A percentile compares a stretch with the other conserved stretches of the same genome.
Conservation (phyloP, 2,113 vertebrate species). For the Laterallus jamaicensis region DNA sequence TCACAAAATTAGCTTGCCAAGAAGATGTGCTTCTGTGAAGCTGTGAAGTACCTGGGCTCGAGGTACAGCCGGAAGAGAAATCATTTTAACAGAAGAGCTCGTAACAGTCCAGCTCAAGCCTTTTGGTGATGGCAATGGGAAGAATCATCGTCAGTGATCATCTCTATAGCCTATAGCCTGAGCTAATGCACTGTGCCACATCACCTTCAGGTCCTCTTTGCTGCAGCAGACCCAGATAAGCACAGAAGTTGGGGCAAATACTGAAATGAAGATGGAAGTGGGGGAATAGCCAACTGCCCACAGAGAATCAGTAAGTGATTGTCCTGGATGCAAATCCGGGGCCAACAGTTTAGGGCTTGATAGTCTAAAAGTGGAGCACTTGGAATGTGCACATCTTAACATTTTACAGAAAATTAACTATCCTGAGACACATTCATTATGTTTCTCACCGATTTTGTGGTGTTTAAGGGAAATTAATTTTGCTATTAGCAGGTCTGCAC, state of each 20-base stretch:
- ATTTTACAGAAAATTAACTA: not conserved
- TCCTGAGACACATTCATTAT: not conserved
- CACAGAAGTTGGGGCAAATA: not conserved
- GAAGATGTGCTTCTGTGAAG: not conserved
- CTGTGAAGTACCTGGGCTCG: not conserved
- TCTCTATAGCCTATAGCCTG: not conserved
- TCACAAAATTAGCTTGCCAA: conserved; percentile 16
- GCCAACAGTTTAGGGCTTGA: not conserved
- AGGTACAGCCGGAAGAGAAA: conserved; percentile 15
- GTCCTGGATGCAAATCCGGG: accelerated
- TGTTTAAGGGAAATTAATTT: not conserved
- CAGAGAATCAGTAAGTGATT: not conserved
- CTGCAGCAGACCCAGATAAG: not conserved
- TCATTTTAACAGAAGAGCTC: conserved; percentile 1
- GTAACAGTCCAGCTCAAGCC: not conserved
- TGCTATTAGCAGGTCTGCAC: not conserved
- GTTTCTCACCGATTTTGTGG: not conserved
- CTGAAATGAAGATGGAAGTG: not conserved
- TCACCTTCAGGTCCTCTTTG: not conserved
- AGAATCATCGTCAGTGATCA: not conserved
- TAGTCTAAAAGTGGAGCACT: not conserved
- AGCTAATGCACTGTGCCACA: not conserved
- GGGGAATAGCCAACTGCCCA: not conserved
- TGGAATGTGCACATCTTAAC: not conserved
- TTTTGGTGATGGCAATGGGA: not conserved